phyloP scores from a whole-genome alignment of 2,888 invertebrate genomes.

The Heterodera filipjevi region DNA sequence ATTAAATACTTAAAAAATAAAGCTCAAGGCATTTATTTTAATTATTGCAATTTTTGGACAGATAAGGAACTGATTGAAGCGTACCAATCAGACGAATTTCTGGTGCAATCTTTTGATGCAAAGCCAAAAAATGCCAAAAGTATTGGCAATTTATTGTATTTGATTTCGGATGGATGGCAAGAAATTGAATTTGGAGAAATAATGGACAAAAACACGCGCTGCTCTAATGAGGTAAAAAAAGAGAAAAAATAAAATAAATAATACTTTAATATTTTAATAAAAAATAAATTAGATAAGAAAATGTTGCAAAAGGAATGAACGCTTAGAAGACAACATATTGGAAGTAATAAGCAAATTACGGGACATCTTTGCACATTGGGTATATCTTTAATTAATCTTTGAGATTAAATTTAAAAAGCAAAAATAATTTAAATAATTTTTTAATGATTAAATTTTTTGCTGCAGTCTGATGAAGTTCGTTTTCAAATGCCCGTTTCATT shows the following conservation, averaged over 20 bases:
- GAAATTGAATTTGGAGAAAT: background rate
- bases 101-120: background rate
- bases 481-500: background rate
- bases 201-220: background rate
- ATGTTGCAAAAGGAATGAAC: background rate
- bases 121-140: background rate
- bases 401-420: background rate
- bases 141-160: background rate
- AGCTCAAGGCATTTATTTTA: background rate
- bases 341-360: background rate
- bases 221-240: background rate
- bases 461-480: background rate
- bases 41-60: background rate
- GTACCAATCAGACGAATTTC: background rate
- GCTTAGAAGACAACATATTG: background rate
- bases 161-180: background rate
- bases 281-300: too few species aligned
- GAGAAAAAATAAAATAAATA: background rate
- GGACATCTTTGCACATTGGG: background rate
- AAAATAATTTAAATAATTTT: background rate
- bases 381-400: background rate
- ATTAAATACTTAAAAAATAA: background rate
- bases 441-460: too few species aligned
- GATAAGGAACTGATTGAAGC: background rate
- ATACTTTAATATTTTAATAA: background rate